Conservation (phyloP, 92 coral and sea anemone genomes). For the Zoanthus sansibaricus region DNA sequence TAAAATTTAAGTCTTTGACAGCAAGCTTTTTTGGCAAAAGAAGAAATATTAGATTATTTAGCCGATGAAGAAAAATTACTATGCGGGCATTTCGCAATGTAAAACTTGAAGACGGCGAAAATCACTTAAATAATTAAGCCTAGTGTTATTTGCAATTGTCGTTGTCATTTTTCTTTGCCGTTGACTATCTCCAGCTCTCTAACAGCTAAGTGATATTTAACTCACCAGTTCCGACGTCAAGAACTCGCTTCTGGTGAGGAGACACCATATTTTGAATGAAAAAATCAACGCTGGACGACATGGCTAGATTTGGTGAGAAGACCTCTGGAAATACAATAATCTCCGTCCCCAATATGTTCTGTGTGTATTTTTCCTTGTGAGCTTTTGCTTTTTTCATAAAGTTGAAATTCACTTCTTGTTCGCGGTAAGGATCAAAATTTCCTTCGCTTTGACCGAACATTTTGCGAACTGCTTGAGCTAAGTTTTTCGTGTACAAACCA, state of each 20-base stretch:
- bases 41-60: too few relatives aligned
- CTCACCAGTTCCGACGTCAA: slow-evolving; percentile 31
- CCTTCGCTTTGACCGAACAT: slow-evolving; percentile 9
- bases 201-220: neutral
- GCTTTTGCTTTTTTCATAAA: neutral
- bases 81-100: too few relatives aligned
- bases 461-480: neutral
- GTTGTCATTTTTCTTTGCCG: too few relatives aligned
- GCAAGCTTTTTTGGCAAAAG: too few relatives aligned
- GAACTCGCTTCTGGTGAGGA: slow-evolving; percentile 19
- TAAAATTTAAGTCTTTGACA: too few relatives aligned
- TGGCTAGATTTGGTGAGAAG: neutral
- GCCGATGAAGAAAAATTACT: too few relatives aligned
- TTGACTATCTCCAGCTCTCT: too few relatives aligned
- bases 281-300: neutral
- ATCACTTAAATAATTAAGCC: too few relatives aligned
- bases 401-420: neutral
- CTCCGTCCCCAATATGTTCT: neutral
- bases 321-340: slow-evolving; percentile 10
- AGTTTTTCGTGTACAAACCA: too few relatives aligned
- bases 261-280: slow-evolving; percentile 22
- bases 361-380: slow-evolving; percentile 10
- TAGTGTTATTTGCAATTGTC: too few relatives aligned
- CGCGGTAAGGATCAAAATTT: slow-evolving; percentile 12
- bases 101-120: too few relatives aligned